These are phyloP conservation scores for Neogale vison DNA, from an alignment of 2,113 vertebrate genomes.

Conservation along the genomic window DNA sequence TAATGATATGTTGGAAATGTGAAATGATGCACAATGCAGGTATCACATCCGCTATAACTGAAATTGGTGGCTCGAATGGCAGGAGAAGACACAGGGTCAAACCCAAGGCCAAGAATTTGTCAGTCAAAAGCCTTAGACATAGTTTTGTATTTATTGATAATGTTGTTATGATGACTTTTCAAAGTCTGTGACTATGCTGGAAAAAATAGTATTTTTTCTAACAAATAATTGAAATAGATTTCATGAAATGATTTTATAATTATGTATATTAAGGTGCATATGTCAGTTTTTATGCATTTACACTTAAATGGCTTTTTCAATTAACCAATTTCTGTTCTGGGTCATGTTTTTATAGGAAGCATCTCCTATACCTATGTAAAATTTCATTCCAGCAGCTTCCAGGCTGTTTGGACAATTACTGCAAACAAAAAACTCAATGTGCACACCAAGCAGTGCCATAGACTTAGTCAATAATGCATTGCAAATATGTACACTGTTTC, in stretches of 20 bases:
- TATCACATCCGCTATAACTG: background rate
- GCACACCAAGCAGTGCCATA: background rate
- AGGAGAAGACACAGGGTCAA: background rate
- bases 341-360: background rate
- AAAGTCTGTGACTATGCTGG: background rate
- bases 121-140: background rate
- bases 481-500: background rate
- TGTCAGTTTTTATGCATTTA: background rate
- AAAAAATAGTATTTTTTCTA: background rate
- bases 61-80: background rate
- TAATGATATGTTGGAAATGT: background rate
- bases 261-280: background rate
- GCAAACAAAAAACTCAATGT: background rate
- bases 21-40: background rate
- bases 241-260: background rate
- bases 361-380: background rate
- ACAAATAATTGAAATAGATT: conserved; percentile 26
- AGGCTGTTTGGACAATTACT: background rate
- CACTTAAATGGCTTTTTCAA: background rate
- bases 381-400: background rate
- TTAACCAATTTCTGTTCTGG: background rate
- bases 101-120: background rate
- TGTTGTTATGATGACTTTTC: background rate
- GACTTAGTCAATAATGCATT: background rate
- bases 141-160: background rate